These are phyloP conservation scores for Zoanthus gigantus DNA, from an alignment of 92 coral and sea anemone genomes.

Conservation along the genomic window DNA sequence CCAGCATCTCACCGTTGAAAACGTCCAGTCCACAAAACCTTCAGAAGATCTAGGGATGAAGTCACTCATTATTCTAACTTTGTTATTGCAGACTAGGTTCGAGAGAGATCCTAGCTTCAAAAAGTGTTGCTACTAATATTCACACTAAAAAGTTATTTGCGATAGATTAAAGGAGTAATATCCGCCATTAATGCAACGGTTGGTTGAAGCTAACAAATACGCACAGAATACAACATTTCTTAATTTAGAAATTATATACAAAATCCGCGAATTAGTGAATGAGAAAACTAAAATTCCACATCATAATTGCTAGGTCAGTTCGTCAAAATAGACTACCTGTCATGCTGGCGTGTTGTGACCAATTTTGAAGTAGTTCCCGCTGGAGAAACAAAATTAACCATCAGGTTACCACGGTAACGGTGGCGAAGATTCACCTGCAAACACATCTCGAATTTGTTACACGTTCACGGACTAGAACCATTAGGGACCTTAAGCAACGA, in stretches of 20 bases:
- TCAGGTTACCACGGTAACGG: constrained; percentile 93
- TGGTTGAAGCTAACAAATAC: no score
- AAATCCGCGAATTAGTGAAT: no score
- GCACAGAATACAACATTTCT: no score
- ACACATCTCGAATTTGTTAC: not conserved
- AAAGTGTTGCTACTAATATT: no score
- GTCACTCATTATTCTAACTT: not conserved
- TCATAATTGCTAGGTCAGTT: no score
- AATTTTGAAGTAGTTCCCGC: constrained; percentile 92
- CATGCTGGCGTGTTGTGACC: constrained; percentile 93
- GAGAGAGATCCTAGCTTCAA: no score
- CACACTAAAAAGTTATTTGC: no score
- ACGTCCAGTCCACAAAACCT: constrained; percentile 98
- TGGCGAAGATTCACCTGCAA: constrained; percentile 90
- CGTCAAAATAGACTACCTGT: constrained; percentile 67
- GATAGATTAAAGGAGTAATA: no score
- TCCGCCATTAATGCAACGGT: no score
- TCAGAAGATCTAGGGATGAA: constrained; percentile 79
- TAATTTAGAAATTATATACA: no score
- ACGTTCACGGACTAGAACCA: not conserved
- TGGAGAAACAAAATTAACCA: constrained; percentile 91
- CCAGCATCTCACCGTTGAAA: constrained; percentile 99
- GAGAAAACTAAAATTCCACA: no score
- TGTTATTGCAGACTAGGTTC: not conserved
- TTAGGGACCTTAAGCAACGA: no score